Evolutionary conservation across 1,140 invertebrate genomes (phyloP), one percentile per base, ranked within the genome.

Genomic region (Sitodiplosis mosellana): DNA sequence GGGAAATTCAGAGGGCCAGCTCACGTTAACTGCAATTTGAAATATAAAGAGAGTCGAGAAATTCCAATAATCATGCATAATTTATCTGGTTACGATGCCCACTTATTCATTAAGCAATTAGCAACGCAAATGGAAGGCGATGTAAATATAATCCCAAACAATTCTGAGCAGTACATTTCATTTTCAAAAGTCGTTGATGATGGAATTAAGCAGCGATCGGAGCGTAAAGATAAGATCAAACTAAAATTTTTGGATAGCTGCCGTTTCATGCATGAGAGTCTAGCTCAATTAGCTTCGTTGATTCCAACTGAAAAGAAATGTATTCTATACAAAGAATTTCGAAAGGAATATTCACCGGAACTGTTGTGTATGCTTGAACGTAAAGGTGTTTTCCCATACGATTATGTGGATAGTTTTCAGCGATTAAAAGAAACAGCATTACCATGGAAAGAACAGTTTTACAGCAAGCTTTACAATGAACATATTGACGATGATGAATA

Each of bases 41-140:
- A 60, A 45, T 64, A 53, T 54, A 50, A 58, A 52, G 45, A 55
- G 33, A 10, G 49, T 27, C 50, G 52, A 48, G 58, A 60, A 50
- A 49, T 66, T 49, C 61, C 64, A 21, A 52, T 67, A 21, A 53
- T 63, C 46, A 64, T 64, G 43, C 59, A 61, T 56, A 59, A 61
- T 54, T 54, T 63, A 2, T 45, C 53, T 7, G 55, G 54, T 2
- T 60, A 61, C 50, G 57, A 65, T 53, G 48, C 46, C 36, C 62
- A 67, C 51, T 51, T 65, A n/a, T 57, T 68, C 47, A 54, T 67
- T 3, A 51, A 58, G 47, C 55, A 53, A 45, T 37, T 65, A 10
- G 46, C 52, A 38, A 40, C 52, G 15, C 48, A 55, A 54, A 4
- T 10, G 10, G 49, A 54, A 20, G 54, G 53, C 4, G 19, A 57